Percentiles rank a stretch among this genome's conserved stretches.
Evolutionary conservation across 35 echinoderm and acorn worm genomes (phyloP).

Genomic region (Amphiura filiformis): DNA sequence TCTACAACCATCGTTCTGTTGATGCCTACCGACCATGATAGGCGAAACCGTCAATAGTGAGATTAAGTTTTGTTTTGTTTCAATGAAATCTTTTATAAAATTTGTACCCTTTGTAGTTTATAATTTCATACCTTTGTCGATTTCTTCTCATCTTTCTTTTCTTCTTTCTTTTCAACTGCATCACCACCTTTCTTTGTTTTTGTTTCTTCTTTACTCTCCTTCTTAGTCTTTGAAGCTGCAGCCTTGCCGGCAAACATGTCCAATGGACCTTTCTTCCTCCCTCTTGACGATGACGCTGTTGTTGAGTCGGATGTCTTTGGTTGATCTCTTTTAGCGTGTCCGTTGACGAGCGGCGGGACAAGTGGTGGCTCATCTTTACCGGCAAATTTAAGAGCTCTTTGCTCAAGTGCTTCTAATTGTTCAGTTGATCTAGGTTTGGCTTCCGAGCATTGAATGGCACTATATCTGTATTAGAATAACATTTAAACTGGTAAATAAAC

Average conservation of each 20-base stretch:
- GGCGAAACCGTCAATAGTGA: no score
- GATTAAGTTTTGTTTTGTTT: no score
- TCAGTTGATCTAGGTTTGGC: slow-evolving; percentile 43
- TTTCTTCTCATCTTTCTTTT: not conserved
- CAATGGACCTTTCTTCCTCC: not conserved
- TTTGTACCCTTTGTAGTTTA: no score
- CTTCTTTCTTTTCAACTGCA: not conserved
- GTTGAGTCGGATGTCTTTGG: not conserved
- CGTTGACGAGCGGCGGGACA: no score
- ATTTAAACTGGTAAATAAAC: not conserved
- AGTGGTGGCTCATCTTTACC: slow-evolving; percentile 3
- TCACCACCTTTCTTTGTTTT: not conserved
- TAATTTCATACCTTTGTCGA: not conserved
- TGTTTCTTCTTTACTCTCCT: not conserved
- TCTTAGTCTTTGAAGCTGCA: not conserved
- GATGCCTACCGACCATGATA: no score
- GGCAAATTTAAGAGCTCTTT: not conserved
- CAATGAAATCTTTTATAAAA: no score
- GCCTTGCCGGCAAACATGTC: not conserved
- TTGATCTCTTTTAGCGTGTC: not conserved
- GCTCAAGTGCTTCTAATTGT: slow-evolving; percentile 28
- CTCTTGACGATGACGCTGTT: not conserved
- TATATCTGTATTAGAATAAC: slow-evolving; percentile 26
- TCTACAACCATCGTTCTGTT: no score
- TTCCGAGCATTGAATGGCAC: slow-evolving; percentile 48